These are phyloP conservation scores for Onthophagus sagittarius DNA, from an alignment of 2,888 invertebrate species.

Conservation along the genomic window DNA sequence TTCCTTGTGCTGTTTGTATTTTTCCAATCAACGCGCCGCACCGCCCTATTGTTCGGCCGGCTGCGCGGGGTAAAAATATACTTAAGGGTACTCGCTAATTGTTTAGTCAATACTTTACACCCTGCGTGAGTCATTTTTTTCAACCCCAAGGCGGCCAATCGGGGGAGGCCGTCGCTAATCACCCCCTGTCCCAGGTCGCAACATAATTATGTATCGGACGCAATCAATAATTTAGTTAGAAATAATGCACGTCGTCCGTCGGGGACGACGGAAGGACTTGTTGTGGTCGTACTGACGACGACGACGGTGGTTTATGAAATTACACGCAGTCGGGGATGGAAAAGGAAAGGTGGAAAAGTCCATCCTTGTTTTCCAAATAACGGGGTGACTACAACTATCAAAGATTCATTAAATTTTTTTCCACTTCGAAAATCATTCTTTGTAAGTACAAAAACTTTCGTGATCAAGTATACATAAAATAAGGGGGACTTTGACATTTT, in stretches of 20 bases:
- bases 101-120: slow-evolving; percentile 54
- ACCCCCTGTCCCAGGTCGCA: slow-evolving; percentile 44
- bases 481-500: background rate
- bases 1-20: background rate
- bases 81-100: slow-evolving; percentile 50
- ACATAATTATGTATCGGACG: slow-evolving; percentile 51
- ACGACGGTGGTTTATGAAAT: slow-evolving; percentile 22
- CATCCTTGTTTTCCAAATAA: background rate
- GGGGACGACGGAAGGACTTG: background rate
- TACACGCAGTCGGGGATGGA: slow-evolving; percentile 14
- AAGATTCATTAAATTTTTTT: slow-evolving; percentile 10
- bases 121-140: slow-evolving; percentile 53
- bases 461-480: background rate
- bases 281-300: background rate
- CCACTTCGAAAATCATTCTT: background rate
- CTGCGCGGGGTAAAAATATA: slow-evolving; percentile 44
- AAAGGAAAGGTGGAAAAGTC: background rate
- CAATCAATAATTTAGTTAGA: slow-evolving; percentile 50
- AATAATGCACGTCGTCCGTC: slow-evolving; percentile 33
- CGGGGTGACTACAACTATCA: slow-evolving; percentile 5
- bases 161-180: slow-evolving; percentile 48
- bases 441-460: background rate
- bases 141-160: slow-evolving; percentile 50
- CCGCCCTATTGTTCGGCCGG: slow-evolving; percentile 1
- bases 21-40: slow-evolving; percentile 14